These are phyloP conservation scores for Zaprionus kolodkinae DNA, from an alignment of 1,140 invertebrate genomes.

Conservation along the genomic window DNA sequence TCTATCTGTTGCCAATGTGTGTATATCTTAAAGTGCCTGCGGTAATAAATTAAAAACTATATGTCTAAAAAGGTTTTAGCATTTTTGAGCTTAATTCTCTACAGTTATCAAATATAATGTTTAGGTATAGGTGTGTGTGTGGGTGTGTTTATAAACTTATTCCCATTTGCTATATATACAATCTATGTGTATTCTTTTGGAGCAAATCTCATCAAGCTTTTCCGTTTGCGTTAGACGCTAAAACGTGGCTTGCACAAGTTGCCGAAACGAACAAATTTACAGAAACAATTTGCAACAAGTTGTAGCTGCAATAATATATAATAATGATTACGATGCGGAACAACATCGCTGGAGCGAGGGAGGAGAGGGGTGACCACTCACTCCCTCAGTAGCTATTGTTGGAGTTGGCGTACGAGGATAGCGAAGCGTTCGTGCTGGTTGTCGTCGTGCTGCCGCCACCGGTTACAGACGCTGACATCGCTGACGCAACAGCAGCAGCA, in stretches of 20 bases:
- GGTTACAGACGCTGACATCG: conserved; percentile 20
- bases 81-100: conserved; percentile 70
- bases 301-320: conserved; percentile 36
- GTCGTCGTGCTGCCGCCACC: conserved; percentile 18
- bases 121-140: conserved; percentile 11
- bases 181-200: conserved; percentile 11
- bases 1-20: conserved; percentile 38
- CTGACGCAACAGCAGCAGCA: conserved; percentile 1
- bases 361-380: no score
- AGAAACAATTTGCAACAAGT: conserved; percentile 46
- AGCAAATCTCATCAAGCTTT: conserved; percentile 19
- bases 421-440: conserved; percentile 54
- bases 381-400: conserved; percentile 66
- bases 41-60: conserved; percentile 74
- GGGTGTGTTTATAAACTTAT: conserved; percentile 37
- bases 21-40: conserved; percentile 56
- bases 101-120: conserved; percentile 71
- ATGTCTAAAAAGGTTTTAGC: conserved; percentile 58
- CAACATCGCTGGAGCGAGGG: conserved; percentile 2
- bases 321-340: not conserved
- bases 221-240: conserved; percentile 37
- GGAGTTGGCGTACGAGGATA: conserved; percentile 61
- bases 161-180: conserved; percentile 63
- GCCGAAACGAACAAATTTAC: conserved; percentile 43
- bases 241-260: conserved; percentile 10